These are phyloP conservation scores for Idaea dimidiata DNA, from an alignment of 2,888 invertebrate genomes.

Conservation along the genomic window DNA sequence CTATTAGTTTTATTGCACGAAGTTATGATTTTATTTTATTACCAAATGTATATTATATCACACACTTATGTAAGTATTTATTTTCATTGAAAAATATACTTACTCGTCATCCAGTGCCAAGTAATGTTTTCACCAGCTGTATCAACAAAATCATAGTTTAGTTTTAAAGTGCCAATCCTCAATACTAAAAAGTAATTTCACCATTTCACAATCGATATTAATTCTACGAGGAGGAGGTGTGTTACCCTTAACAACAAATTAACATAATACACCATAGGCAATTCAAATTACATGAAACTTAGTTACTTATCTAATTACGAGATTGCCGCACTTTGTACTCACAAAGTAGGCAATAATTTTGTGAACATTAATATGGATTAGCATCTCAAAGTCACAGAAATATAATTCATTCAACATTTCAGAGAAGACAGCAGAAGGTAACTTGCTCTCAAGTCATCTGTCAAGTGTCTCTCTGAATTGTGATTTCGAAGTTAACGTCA, in stretches of 20 bases:
- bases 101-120: background rate
- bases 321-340: background rate
- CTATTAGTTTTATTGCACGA: background rate
- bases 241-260: background rate
- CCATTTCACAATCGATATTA: too few relatives aligned
- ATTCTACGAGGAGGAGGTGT: background rate
- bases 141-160: too few relatives aligned
- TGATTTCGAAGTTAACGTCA: constrained; percentile 43
- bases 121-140: too few relatives aligned
- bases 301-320: background rate
- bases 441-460: constrained; percentile 20
- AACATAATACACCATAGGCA: background rate
- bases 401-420: background rate
- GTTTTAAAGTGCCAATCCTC: too few relatives aligned
- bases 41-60: background rate
- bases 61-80: background rate
- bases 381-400: constrained; percentile 1
- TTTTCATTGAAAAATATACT: background rate
- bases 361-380: background rate
- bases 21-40: background rate
- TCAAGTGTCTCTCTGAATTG: constrained; percentile 35
- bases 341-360: background rate
- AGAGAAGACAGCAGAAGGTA: constrained; percentile 21
- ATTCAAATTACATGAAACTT: background rate
- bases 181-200: too few relatives aligned